Percentiles rank a stretch among this genome's conserved stretches.
These are phyloP conservation scores for Etheostoma nigrum DNA, from an alignment of 2,797 vertebrate species.

Conservation along the genomic window DNA sequence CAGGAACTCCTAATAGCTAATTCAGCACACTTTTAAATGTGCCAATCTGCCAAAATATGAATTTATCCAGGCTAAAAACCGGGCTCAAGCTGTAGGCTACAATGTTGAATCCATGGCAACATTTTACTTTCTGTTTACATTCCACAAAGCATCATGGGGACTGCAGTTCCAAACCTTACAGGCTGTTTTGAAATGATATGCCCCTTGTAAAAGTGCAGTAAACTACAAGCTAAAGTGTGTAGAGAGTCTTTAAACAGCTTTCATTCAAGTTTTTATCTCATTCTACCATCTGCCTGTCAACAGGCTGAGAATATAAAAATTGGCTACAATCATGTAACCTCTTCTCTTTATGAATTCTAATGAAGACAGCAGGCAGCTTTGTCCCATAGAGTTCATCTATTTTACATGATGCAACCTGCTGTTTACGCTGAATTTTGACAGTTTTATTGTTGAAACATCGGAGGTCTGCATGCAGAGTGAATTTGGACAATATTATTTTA, in stretches of 20 bases:
- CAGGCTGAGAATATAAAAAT: conserved; percentile 28
- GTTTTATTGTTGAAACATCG: conserved; percentile 12
- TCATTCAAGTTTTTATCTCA: conserved; percentile 1
- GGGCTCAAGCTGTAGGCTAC: neutral
- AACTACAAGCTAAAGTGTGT: neutral
- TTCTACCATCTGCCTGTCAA: conserved; percentile 16
- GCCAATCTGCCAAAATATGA: neutral
- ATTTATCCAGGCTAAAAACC: neutral
- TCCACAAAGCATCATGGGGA: neutral
- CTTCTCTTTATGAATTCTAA: conserved; percentile 7
- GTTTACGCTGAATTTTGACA: conserved; percentile 35
- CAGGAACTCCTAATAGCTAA: neutral
- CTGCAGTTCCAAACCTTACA: neutral
- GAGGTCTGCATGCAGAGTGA: conserved; percentile 8
- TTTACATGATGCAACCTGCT: conserved; percentile 33
- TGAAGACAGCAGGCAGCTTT: conserved; percentile 10
- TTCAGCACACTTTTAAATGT: neutral
- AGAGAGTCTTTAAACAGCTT: conserved; percentile 11
- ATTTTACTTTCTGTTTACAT: neutral
- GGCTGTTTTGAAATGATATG: too few species aligned
- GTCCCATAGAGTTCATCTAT: conserved; percentile 25
- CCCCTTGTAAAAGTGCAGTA: too few species aligned
- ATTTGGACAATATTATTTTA: conserved; percentile 2
- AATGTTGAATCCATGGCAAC: neutral
- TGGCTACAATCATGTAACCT: conserved; percentile 1